Conservation (phyloP, 2,888 invertebrate genomes). For the Helleia helle region DNA sequence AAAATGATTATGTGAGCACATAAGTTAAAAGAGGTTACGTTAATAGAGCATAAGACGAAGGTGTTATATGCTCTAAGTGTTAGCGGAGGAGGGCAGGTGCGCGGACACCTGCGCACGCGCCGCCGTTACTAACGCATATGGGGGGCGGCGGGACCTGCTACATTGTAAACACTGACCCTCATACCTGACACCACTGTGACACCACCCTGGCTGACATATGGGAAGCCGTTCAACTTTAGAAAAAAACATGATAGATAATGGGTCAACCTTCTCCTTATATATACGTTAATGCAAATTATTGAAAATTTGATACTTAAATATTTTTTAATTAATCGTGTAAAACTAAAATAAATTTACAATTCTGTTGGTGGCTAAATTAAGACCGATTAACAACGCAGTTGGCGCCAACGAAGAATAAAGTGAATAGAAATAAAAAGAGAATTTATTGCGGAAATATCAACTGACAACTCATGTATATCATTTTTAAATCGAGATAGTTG, state of each 20-base stretch:
- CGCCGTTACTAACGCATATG: conserved; percentile 57
- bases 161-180: conserved; percentile 24
- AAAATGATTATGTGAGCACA: not conserved
- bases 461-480: not conserved
- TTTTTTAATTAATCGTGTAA: too few species aligned
- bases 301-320: too few species aligned
- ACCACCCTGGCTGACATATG: conserved; percentile 31
- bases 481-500: not conserved
- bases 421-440: conserved; percentile 3
- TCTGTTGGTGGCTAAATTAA: not conserved
- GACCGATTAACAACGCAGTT: not conserved
- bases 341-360: not conserved
- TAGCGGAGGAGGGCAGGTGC: conserved; percentile 60
- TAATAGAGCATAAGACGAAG: too few species aligned
- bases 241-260: conserved; percentile 22
- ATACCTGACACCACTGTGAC: conserved; percentile 15
- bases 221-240: conserved; percentile 50
- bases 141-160: conserved; percentile 35
- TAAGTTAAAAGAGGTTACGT: too few species aligned
- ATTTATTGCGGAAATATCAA: conserved; percentile 5
- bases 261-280: too few species aligned
- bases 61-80: conserved; percentile 35
- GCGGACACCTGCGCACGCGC: conserved; percentile 67
- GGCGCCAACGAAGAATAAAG: not conserved
- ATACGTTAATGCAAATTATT: too few species aligned